Conservation (phyloP, 2,797 vertebrate genomes). For the Corythornis leucogaster region DNA sequence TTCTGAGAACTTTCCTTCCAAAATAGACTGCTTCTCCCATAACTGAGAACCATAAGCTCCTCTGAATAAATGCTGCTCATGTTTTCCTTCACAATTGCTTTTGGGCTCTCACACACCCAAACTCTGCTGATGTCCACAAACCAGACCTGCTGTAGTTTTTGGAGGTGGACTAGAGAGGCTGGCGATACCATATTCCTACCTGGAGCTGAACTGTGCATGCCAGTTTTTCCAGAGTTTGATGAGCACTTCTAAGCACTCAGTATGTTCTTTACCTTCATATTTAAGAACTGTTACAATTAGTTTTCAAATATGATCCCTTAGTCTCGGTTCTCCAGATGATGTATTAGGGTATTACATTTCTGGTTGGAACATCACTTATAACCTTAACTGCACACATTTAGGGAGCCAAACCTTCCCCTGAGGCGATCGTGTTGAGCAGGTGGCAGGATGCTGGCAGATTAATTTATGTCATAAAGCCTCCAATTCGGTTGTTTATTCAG, state of each 20-base stretch:
- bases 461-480: neutral
- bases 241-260: neutral
- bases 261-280: neutral
- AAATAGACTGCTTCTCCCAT: neutral
- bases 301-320: neutral
- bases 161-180: neutral
- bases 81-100: neutral
- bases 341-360: neutral
- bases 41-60: neutral
- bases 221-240: neutral
- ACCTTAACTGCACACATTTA: neutral
- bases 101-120: neutral
- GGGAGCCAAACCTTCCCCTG: neutral
- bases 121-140: neutral
- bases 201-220: neutral
- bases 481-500: neutral
- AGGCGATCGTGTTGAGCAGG: neutral
- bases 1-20: neutral
- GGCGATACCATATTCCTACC: neutral
- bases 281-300: neutral
- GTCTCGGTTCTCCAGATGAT: neutral
- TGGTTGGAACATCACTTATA: neutral
- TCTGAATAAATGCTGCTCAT: neutral
- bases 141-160: neutral
- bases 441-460: neutral